phyloP scores from a whole-genome alignment of 2,113 vertebrate species.

The Acrocephalus arundinaceus region DNA sequence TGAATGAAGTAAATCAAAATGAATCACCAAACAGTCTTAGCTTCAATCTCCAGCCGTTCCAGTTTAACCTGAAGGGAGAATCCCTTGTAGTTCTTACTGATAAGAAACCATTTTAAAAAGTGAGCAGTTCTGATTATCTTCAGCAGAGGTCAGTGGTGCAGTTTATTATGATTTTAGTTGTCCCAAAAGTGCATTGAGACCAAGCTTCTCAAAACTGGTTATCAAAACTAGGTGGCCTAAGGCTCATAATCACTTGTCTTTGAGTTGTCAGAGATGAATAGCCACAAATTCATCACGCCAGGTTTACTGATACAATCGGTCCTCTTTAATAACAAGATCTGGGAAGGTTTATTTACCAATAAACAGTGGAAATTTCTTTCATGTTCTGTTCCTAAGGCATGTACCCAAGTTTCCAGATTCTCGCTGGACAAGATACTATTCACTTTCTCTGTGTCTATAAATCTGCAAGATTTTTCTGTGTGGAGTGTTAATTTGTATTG shows the following conservation, averaged over 20 bases:
- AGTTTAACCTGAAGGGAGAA: not conserved
- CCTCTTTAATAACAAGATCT: not conserved
- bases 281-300: not conserved
- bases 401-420: not conserved
- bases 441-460: not conserved
- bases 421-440: not conserved
- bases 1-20: no score
- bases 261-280: not conserved
- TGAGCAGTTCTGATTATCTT: conserved; percentile 3
- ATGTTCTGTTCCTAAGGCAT: not conserved
- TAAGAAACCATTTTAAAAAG: not conserved
- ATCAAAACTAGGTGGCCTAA: not conserved
- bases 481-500: accelerated
- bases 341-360: not conserved
- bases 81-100: not conserved
- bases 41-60: not conserved
- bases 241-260: not conserved
- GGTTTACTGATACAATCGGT: not conserved
- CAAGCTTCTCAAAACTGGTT: not conserved
- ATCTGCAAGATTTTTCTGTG: not conserved
- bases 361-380: not conserved
- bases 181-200: not conserved
- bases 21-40: not conserved
- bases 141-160: conserved; percentile 37
- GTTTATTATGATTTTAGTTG: not conserved